Percentiles rank a stretch among this genome's conserved stretches.
Evolutionary conservation across 2,113 vertebrate species (phyloP).

Genomic region (Pleuronectes platessa): DNA sequence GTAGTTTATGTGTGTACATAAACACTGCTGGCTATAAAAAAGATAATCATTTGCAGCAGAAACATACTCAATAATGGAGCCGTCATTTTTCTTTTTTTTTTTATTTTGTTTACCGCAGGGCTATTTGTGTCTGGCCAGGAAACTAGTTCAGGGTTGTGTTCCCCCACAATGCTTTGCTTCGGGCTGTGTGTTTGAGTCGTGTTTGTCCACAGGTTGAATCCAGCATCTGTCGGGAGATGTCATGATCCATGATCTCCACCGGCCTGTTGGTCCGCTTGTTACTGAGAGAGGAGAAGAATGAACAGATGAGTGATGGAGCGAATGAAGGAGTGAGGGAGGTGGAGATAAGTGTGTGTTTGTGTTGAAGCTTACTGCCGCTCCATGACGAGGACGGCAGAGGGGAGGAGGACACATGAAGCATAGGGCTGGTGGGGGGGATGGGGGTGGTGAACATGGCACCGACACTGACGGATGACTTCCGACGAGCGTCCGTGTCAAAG

Average conservation of each 20-base stretch:
- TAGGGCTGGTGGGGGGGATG: neutral
- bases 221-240: constrained; percentile 39
- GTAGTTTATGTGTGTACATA: constrained; percentile 30
- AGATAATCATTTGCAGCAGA: constrained; percentile 40
- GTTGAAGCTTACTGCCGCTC: too few species aligned
- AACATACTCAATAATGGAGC: constrained; percentile 44
- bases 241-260: neutral
- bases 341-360: neutral
- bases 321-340: neutral
- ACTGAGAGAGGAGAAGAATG: neutral
- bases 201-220: neutral
- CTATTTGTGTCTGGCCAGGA: neutral
- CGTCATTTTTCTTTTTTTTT: constrained; percentile 11
- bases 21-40: constrained; percentile 58
- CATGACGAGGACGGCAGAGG: too few species aligned
- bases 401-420: too few species aligned
- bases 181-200: constrained; percentile 3
- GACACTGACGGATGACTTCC: constrained; percentile 28
- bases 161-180: constrained; percentile 44
- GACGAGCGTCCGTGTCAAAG: constrained; percentile 27
- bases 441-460: constrained; percentile 6
- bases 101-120: constrained; percentile 13
- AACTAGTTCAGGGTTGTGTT: constrained; percentile 29
- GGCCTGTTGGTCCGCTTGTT: constrained; percentile 38
- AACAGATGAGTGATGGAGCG: constrained; percentile 9